Base-by-base conservation (phyloP, 2,888 invertebrate species). In the Limnephilus lunatus region DNA sequence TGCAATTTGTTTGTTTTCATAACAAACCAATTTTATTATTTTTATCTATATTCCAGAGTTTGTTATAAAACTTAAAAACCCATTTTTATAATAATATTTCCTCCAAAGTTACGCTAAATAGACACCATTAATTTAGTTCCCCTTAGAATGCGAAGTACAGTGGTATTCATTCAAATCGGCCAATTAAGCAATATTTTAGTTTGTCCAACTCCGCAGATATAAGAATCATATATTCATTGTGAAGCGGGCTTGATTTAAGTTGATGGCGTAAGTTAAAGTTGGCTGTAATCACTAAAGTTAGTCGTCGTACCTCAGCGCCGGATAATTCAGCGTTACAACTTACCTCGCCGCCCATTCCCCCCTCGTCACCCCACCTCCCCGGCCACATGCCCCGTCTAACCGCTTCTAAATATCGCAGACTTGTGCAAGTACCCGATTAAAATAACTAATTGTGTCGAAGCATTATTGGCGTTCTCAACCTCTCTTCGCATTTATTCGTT, bases 221-320 rank as follows among this genome's bases (percentile, higher is more conserved):
- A 87, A 87, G 87, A 87, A 87, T 87, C 53, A 35, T 68, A 87
- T 32, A 87, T 87, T 87, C 53, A 89, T 89, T 81, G 81, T 89
- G 35, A 89, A 89, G 48, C 89, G 89, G 39, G 81, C 30, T 81
- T 89, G 81, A 81, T 81, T 81, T 81, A 89, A 89, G 89, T 89
- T 89, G 89, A 89, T 89, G 81, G 44, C 81, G 30, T 89, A 81
- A 89, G 81, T 89, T 89, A 39, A 89, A 89, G 35, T 89, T 81
- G 68, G 53, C 81, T 88, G 89, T 89, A 81, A 89, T 89, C 89
- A 89, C 89, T 39, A 89, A 89, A 89, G 89, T 89, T 89, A 68
- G 68, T 81, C 89, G 91, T 88, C 81, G 53, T 44, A 81, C 91
- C 85, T 83, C 85, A 39, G 85, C 53, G 85, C 31, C 35, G 80